These are phyloP conservation scores for Drosophila ogumai DNA, from an alignment of 1,140 invertebrate species.

Conservation along the genomic window DNA sequence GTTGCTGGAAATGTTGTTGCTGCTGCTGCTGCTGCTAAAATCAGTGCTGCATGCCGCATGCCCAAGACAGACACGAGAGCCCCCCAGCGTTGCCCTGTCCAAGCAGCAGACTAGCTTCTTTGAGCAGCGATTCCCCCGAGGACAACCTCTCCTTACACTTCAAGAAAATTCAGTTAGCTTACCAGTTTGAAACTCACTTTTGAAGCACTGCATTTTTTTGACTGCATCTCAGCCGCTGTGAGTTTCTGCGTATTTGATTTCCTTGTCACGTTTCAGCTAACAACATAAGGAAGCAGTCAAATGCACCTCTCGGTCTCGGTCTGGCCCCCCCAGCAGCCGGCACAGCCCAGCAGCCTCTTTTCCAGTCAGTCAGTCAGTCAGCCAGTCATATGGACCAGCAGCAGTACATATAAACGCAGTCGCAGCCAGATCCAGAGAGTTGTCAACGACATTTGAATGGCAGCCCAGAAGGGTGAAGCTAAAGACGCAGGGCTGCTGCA, in stretches of 20 bases:
- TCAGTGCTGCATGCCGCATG: slow-evolving; percentile 44
- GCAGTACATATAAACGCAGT: slow-evolving; percentile 14
- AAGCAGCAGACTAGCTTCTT: slow-evolving; percentile 1
- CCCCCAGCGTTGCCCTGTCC: slow-evolving; percentile 66
- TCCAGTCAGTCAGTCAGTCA: slow-evolving; percentile 38
- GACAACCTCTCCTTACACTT: slow-evolving; percentile 3
- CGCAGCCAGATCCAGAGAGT: slow-evolving; percentile 39
- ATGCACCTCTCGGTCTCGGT: slow-evolving; percentile 42
- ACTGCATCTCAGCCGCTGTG: slow-evolving; percentile 32
- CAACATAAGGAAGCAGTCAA: slow-evolving; percentile 83
- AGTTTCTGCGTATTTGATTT: slow-evolving; percentile 80
- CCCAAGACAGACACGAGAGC: slow-evolving; percentile 29
- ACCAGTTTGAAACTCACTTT: not conserved
- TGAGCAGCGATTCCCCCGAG: not conserved
- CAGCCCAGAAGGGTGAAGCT: slow-evolving; percentile 4
- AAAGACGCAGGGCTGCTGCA: not conserved
- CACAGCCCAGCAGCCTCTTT: not conserved
- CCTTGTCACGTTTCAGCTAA: slow-evolving; percentile 81
- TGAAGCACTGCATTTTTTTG: not conserved
- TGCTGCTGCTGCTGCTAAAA: slow-evolving; percentile 49
- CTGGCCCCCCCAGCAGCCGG: not conserved
- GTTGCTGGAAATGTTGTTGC: slow-evolving; percentile 14
- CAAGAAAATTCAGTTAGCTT: not conserved
- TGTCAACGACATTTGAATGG: slow-evolving; percentile 74
- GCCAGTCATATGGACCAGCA: slow-evolving; percentile 17